Evolutionary conservation across 92 coral and sea anemone species (phyloP).

Genomic region (Scolanthus callimorphus): DNA sequence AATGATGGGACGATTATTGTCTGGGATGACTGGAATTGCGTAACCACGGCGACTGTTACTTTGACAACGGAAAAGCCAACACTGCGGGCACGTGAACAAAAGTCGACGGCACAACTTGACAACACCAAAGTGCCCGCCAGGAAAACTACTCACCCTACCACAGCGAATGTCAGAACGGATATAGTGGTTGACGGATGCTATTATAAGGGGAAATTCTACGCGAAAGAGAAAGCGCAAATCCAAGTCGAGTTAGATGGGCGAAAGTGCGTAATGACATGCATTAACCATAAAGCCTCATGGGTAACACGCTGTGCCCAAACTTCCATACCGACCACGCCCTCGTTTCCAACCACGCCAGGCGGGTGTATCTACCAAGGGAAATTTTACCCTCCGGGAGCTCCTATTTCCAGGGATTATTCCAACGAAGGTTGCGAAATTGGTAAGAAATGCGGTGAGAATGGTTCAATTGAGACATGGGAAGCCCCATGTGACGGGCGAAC

Average conservation of each 20-base stretch:
- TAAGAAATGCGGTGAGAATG: neutral
- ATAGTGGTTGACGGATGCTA: neutral
- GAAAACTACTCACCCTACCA: neutral
- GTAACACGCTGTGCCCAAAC: too few species aligned
- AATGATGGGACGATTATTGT: neutral
- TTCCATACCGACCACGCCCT: too few species aligned
- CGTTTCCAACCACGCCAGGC: too few species aligned
- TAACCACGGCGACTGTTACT: neutral
- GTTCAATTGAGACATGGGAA: neutral
- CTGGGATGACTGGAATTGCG: slow-evolving; percentile 50
- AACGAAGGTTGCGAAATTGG: too few species aligned
- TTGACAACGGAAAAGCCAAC: neutral
- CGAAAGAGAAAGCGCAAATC: too few species aligned
- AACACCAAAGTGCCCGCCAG: neutral
- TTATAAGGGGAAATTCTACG: neutral
- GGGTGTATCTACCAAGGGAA: too few species aligned
- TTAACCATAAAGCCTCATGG: too few species aligned
- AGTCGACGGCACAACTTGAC: neutral
- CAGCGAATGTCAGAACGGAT: too few species aligned
- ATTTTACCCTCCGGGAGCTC: too few species aligned
- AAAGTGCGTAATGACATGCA: too few species aligned
- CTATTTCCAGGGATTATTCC: too few species aligned
- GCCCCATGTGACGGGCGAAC: neutral
- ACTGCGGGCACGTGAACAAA: neutral
- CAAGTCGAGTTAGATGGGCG: too few species aligned